These are phyloP conservation scores for Bombus superbus DNA, from an alignment of 1,140 invertebrate genomes.

Conservation along the genomic window DNA sequence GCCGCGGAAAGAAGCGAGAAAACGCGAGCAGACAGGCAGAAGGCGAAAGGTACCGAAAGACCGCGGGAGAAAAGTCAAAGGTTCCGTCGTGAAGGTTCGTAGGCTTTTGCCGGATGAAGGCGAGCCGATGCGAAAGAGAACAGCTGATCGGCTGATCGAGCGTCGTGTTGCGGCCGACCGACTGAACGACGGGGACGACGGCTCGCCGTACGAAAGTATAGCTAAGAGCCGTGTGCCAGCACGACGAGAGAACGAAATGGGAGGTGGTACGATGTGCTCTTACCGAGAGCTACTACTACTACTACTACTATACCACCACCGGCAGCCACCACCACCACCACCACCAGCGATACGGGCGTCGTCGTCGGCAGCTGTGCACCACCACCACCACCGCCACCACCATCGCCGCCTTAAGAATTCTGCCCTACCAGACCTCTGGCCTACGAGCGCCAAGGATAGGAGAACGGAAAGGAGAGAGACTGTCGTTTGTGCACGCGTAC, in stretches of 20 bases:
- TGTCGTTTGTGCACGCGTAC: conserved; percentile 56
- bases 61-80: neutral
- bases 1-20: neutral
- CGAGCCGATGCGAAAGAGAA: conserved; percentile 15
- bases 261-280: conserved; percentile 72
- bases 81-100: neutral
- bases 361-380: conserved; percentile 37
- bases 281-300: conserved; percentile 71
- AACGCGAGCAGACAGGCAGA: neutral
- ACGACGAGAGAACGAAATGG: conserved; percentile 56
- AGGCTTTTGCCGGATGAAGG: neutral
- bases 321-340: conserved; percentile 19
- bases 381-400: conserved; percentile 22
- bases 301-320: conserved; percentile 60
- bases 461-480: conserved; percentile 24
- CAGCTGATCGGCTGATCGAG: conserved; percentile 69
- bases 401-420: conserved; percentile 50
- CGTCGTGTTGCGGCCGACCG: conserved; percentile 56
- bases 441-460: conserved; percentile 12
- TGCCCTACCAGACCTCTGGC: conserved; percentile 56
- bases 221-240: conserved; percentile 53
- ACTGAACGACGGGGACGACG: conserved; percentile 61
- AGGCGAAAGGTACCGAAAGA: neutral
- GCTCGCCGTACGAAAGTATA: conserved; percentile 62
- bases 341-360: conserved; percentile 39